Base-by-base conservation (phyloP, 1,140 invertebrate species). In the Scaptomyza montana region DNA sequence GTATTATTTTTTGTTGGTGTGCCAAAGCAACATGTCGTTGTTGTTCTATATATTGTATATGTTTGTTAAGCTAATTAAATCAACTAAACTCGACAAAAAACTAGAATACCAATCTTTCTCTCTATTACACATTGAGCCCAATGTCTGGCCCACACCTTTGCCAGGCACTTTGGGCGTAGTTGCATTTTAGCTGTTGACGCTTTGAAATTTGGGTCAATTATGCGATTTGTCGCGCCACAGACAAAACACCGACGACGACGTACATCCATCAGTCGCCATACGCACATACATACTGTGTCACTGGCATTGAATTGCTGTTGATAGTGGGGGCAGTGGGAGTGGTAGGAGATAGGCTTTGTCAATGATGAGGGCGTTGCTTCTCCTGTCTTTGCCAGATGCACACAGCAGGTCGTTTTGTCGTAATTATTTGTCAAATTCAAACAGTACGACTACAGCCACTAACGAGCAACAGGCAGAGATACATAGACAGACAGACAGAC, bases 371-470 rank as follows among this genome's bases (percentile, higher is more conserved):
- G 33, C n/a, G 36, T 8, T 12, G 41, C 13, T 13, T n/a, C 21
- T 43, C 47, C 67, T 71, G 60, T 60, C 55, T 63, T 63, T 49
- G 66, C 36, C 57, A 74, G 57, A 69, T 36, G 61, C 78, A 64
- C 84, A 63, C 81, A 89, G 85, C 85, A 79, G 84, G 84, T 80
- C 77, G 79, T 56, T 70, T 79, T 78, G 47, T 50, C 73, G 65
- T 85, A 89, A 89, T 89, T 89, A 89, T 89, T 89, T 89, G 79
- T 87, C 79, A 80, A 90, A 87, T 87, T 90, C 87, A 75, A 79
- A 90, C 75, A 57, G 79, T 25, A 9, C 8, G 63, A 19, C 10
- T 8, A 57, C 43, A 36, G 50, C 66, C 70, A 68, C 82, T 86
- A 89, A 89, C 81, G 77, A 86, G 84, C 79, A 77, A 80, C 77